A percentile compares a stretch with the other conserved stretches of the same genome.
These are phyloP conservation scores for Knipowitschia caucasica DNA, from an alignment of 2,797 vertebrate genomes.

Conservation along the genomic window DNA sequence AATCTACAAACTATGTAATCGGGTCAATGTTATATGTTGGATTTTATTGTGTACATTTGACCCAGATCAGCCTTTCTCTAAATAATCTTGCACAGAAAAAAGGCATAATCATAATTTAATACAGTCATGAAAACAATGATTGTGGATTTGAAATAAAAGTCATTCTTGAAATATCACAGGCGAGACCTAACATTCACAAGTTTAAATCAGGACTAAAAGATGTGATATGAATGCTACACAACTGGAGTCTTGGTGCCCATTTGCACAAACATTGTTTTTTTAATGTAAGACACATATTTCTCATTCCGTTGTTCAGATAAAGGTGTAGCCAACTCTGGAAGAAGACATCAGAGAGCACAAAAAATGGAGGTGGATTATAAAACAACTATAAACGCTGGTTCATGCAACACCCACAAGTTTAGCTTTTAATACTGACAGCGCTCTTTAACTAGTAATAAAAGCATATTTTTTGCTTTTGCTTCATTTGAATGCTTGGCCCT, in stretches of 20 bases:
- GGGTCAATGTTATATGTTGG: no score
- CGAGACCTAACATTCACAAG: neutral
- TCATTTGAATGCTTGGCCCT: neutral
- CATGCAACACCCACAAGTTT: constrained; percentile 30
- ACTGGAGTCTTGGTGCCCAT: no score
- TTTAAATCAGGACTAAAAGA: no score
- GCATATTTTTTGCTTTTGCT: neutral
- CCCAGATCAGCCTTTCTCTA: no score
- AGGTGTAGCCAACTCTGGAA: constrained; percentile 5
- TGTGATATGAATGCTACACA: no score
- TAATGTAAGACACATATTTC: constrained; percentile 24
- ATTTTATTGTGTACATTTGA: no score
- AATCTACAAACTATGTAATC: no score
- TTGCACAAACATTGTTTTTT: neutral
- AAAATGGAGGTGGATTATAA: constrained; percentile 50
- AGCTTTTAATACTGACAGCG: constrained; percentile 28
- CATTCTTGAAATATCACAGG: constrained; percentile 4
- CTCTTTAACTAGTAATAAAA: neutral
- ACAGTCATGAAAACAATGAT: no score
- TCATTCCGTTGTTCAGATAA: constrained; percentile 28
- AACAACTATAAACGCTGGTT: constrained; percentile 56
- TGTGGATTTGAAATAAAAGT: constrained; percentile 7
- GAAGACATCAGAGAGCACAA: constrained; percentile 16
- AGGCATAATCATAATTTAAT: no score
- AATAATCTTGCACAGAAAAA: no score